Evolutionary conservation across 2,888 invertebrate species (phyloP).

Genomic region (Linyphia triangularis): DNA sequence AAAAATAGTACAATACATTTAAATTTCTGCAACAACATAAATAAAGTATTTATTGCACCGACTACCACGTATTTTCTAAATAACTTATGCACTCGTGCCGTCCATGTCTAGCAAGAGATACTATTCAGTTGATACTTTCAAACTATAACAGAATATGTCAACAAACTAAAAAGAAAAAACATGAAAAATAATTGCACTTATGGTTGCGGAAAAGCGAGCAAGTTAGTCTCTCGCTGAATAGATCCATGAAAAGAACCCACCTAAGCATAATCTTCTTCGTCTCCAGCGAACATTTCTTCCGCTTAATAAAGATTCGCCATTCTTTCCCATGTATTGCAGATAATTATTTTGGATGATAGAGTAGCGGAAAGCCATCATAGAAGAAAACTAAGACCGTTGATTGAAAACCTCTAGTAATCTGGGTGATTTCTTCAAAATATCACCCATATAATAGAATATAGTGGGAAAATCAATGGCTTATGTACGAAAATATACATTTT

Average conservation of each 20-base stretch:
- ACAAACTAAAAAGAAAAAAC: too few relatives aligned
- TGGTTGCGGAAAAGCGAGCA: not conserved
- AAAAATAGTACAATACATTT: too few relatives aligned
- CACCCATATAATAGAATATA: too few relatives aligned
- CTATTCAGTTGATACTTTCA: too few relatives aligned
- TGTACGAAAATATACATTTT: too few relatives aligned
- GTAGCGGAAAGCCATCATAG: not conserved
- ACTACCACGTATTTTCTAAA: too few relatives aligned
- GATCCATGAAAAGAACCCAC: not conserved
- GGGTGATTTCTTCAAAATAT: not conserved
- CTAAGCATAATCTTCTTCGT: not conserved
- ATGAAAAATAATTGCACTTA: not conserved
- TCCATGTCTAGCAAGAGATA: too few relatives aligned
- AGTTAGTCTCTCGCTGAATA: not conserved
- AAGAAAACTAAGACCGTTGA: not conserved
- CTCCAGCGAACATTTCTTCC: not conserved
- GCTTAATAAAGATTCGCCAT: not conserved
- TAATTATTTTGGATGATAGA: slow-evolving; percentile 33
- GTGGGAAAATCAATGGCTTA: too few relatives aligned
- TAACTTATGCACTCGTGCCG: too few relatives aligned
- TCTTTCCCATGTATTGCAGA: not conserved
- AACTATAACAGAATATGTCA: too few relatives aligned
- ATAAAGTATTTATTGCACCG: too few relatives aligned
- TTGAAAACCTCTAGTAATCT: not conserved
- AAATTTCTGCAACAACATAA: too few relatives aligned